These are phyloP conservation scores for Catostylus mosaicus DNA, from an alignment of 30 jellyfish, hydroid and myxozoan genomes.

Conservation along the genomic window DNA sequence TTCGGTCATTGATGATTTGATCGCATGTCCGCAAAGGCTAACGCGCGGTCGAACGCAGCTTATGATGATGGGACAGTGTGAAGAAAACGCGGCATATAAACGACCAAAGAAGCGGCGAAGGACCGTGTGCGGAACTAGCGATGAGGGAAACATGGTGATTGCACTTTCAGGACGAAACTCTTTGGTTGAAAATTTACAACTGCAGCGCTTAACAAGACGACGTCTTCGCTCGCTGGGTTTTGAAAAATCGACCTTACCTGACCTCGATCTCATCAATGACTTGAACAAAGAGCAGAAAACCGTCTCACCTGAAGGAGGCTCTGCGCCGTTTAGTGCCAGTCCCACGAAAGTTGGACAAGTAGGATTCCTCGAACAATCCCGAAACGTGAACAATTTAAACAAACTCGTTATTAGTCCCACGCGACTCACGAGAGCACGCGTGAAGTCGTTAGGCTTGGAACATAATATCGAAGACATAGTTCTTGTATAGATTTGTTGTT, in stretches of 20 bases:
- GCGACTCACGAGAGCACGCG: constrained; percentile 68
- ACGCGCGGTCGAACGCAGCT: constrained; percentile 68
- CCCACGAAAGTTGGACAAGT: background rate
- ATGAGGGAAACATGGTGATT: background rate
- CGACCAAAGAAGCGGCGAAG: background rate
- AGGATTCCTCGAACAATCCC: background rate
- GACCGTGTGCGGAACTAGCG: background rate
- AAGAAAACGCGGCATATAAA: background rate
- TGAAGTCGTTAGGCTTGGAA: constrained; percentile 48
- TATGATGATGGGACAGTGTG: constrained; percentile 45
- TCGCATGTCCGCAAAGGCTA: constrained; percentile 72
- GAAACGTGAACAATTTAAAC: background rate
- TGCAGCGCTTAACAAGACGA: constrained; percentile 47
- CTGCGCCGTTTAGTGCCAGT: background rate
- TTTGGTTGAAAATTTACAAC: background rate
- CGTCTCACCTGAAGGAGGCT: background rate
- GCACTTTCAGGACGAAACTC: background rate
- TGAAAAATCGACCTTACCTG: constrained; percentile 6
- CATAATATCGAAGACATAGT: constrained; percentile 3
- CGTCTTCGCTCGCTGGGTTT: constrained; percentile 47
- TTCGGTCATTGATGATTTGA: constrained; percentile 55
- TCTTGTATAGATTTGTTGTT: background rate
- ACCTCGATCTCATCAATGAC: constrained; percentile 2
- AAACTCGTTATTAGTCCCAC: constrained; percentile 39
- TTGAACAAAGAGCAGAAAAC: background rate